Evolutionary conservation across 2,113 vertebrate genomes (phyloP).

Genomic region (Dendrocopos noguchii): DNA sequence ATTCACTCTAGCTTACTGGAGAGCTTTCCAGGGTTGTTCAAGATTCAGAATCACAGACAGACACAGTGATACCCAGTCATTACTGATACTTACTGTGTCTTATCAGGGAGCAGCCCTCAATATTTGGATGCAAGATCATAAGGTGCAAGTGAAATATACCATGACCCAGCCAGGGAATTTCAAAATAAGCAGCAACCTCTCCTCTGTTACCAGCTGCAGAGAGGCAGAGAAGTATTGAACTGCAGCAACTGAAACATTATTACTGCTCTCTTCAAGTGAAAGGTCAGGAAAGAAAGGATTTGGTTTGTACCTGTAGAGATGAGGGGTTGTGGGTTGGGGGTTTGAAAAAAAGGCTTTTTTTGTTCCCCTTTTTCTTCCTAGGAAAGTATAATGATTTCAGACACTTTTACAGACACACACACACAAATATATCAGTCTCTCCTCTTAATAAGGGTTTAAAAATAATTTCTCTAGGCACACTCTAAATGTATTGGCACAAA

Average conservation of each 20-base stretch:
- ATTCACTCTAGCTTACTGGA: neutral
- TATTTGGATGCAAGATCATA: neutral
- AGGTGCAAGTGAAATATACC: neutral
- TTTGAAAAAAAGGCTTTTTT: neutral
- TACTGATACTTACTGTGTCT: neutral
- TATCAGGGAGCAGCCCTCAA: neutral
- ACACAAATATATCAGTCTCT: neutral
- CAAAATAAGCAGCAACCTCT: neutral
- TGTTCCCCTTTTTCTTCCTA: neutral
- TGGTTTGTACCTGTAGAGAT: conserved; percentile 1
- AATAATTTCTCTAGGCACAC: neutral
- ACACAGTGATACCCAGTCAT: neutral
- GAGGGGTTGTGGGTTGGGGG: neutral
- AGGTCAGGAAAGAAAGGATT: conserved; percentile 20
- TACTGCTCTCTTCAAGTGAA: neutral
- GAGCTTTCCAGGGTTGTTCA: neutral
- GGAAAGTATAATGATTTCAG: neutral
- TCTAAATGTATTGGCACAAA: neutral
- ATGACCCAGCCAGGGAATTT: neutral
- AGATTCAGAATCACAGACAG: neutral
- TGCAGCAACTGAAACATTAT: neutral
- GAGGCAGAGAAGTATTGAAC: neutral
- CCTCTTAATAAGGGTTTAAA: neutral
- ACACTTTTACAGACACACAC: neutral
- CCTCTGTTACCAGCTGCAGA: neutral